Evolutionary conservation across 23 tunicate genomes (phyloP).

Genomic region (Aplidium turbinatum): DNA sequence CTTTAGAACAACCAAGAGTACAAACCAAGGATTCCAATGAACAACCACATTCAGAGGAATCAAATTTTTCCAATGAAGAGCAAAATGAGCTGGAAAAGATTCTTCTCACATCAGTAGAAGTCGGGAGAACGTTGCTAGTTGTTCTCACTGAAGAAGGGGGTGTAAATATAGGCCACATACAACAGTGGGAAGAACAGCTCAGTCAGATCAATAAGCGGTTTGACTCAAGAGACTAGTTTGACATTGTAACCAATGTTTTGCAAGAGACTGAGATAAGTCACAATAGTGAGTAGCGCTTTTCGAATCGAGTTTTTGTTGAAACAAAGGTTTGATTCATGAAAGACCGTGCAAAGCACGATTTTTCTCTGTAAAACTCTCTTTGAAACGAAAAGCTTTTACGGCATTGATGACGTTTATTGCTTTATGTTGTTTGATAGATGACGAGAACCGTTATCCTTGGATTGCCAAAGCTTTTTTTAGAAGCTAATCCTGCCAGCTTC

Average conservation of each 20-base stretch:
- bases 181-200: slow-evolving; percentile 13
- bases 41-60: neutral
- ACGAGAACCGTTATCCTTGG: too few species aligned
- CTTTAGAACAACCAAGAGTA: neutral
- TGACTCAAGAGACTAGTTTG: neutral
- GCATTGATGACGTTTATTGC: too few species aligned
- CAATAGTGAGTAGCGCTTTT: too few species aligned
- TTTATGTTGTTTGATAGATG: too few species aligned
- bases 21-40: neutral
- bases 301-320: too few species aligned
- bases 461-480: too few species aligned
- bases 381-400: too few species aligned
- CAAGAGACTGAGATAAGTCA: neutral
- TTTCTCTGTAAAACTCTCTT: too few species aligned
- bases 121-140: neutral
- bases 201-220: slow-evolving; percentile 5
- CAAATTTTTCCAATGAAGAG: neutral
- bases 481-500: too few species aligned
- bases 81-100: slow-evolving; percentile 7
- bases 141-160: neutral
- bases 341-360: too few species aligned
- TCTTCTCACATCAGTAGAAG: neutral
- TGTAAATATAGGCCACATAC: neutral
- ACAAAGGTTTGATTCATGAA: too few species aligned
- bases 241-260: neutral